Percentiles rank a stretch among this genome's conserved stretches.
Evolutionary conservation across 2,113 vertebrate species (phyloP).

Genomic region (Chamaetylas fuelleborni): DNA sequence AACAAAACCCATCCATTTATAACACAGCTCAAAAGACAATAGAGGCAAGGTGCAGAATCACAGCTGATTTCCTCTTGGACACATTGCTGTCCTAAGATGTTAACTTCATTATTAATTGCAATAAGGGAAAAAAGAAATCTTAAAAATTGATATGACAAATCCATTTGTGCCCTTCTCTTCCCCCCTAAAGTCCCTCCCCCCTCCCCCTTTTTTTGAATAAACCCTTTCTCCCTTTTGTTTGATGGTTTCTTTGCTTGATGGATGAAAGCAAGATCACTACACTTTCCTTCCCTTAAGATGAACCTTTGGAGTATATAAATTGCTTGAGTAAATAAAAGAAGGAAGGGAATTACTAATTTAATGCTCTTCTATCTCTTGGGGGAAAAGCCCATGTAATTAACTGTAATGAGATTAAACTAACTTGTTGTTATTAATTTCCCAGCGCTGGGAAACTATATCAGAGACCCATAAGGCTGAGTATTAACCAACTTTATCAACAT

Average conservation of each 20-base stretch:
- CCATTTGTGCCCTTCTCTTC: background rate
- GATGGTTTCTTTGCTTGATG: background rate
- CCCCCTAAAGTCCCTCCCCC: background rate
- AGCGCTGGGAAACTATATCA: constrained; percentile 49
- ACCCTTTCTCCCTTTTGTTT: background rate
- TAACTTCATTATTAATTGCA: background rate
- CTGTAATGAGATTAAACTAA: constrained; percentile 76
- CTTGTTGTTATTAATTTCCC: constrained; percentile 69
- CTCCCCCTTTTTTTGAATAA: background rate
- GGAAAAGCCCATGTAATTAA: constrained; percentile 73
- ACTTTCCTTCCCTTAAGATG: constrained; percentile 12
- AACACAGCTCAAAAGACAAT: background rate
- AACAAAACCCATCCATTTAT: background rate
- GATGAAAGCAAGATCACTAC: background rate
- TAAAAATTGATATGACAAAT: background rate
- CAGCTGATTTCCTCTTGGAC: background rate
- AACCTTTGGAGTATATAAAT: constrained; percentile 42
- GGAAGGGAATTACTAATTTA: constrained; percentile 66
- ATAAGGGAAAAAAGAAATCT: background rate
- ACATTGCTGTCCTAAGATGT: background rate
- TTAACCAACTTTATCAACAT: constrained; percentile 37
- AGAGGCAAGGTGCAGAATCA: background rate
- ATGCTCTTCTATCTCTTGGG: constrained; percentile 56
- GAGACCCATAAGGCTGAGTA: constrained; percentile 5
- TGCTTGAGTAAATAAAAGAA: constrained; percentile 69